Evolutionary conservation across 2,888 invertebrate species (phyloP), one percentile per base, ranked within the genome.

Genomic region (Polydrusus cervinus): DNA sequence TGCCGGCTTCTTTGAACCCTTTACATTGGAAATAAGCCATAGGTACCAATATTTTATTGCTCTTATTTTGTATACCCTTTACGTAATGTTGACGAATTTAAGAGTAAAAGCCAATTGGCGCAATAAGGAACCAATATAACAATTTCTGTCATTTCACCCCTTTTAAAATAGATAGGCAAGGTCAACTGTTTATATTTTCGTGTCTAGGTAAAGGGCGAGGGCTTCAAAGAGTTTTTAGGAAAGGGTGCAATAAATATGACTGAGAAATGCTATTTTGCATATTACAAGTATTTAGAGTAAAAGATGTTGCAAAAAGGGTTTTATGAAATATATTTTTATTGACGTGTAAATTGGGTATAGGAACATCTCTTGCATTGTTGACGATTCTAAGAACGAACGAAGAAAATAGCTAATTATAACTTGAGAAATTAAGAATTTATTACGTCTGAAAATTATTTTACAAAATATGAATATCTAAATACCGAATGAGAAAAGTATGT

Each of bases 231-330:
- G 64, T 55, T 71, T 65, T 57, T 71, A 25, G 53, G 57, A 65
- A 71, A 71, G 53, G 71, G 65, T 57, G 71, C 45, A 55, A 65
- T 71, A 71, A 71, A 71, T 65, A 38, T 55, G n/a, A 55, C 40
- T 14, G n/a, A n/a, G 62, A 16, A 49, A 16, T 38, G 45, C 62
- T 65, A 30, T 40, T 71, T 71, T 71, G 71, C 71, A 71, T 71
- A 71, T 71, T 71, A 65, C 71, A 38, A 64, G 43, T 55, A 71
- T 71, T 71, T 71, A 43, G 71, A 71, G 71, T 65, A 71, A 43
- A 43, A 71, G 20, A 9, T 65, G 20, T 43, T 43, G 67, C 53
- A 18, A 71, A 70, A 61, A 51, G 62, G 70, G 25, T 53, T 51
- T 14, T 34, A 34, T 66, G 38, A 34, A 30, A 53, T 38, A 2